Evolutionary conservation across 2,113 vertebrate species (phyloP), one percentile per base, ranked within the genome.

Genomic region (Perca fluviatilis): DNA sequence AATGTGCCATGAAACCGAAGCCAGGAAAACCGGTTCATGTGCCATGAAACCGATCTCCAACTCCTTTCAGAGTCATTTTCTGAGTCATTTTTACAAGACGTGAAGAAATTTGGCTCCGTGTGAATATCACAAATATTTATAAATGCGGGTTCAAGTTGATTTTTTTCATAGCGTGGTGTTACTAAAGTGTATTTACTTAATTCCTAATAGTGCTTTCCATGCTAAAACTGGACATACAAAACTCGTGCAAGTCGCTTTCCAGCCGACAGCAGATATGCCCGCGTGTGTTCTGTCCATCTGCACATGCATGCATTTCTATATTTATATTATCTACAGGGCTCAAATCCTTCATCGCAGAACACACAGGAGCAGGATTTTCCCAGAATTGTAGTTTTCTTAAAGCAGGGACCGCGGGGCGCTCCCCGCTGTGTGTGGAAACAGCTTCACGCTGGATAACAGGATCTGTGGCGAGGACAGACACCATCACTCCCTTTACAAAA

Each of bases 321-420:
- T 84, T 86, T 78, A 83, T 65, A 54, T 64, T 66, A 66, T 57
- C 84, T 46, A 51, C 75, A 40, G 61, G 73, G 14, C 49, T 82
- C 60, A 43, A 25, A 62, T 74, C 53, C 47, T 25, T 69, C 78
- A 74, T 62, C 40, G 10, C 65, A 36, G 73, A 79, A 62, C 62
- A 80, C 74, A 72, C 67, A 65, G 33, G 47, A 50, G 15, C 60
- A 51, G 67, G 25, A 69, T 65, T 88, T 88, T 88, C 88, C 87
- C 83, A 67, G 43, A 77, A 66, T 57, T 64, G 2, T 4, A 8
- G 79, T 82, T 78, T 77, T 72, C 63, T 54, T 23, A 69, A n/a
- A 72, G 64, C 74, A 0, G 23, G 11, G 54, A 43, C n/a, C 16
- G 46, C 13, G 61, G 30, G 40, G 19, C 0, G 63, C 70, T 13